These are phyloP conservation scores for Balanococcus diminutus DNA, from an alignment of 2,888 invertebrate species.

Conservation along the genomic window DNA sequence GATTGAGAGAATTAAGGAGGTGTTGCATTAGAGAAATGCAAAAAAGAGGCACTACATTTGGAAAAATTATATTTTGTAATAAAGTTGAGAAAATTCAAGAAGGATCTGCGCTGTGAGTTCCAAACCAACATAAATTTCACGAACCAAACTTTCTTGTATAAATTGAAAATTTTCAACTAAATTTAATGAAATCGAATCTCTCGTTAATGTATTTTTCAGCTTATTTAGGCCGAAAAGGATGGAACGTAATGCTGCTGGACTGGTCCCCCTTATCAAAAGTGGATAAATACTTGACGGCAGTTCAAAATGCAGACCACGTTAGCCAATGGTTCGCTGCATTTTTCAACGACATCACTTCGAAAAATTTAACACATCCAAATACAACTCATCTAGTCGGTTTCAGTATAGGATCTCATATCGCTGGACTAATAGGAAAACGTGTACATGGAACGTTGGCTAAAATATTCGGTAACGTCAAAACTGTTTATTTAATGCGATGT, in stretches of 20 bases:
- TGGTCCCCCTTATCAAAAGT: constrained; percentile 48
- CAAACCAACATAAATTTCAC: no score
- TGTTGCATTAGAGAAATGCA: no score
- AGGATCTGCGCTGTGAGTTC: no score
- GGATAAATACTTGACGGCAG: constrained; percentile 6
- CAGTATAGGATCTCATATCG: constrained; percentile 56
- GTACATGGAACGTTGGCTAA: constrained; percentile 45
- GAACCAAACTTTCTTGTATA: no score
- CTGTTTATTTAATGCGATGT: neutral
- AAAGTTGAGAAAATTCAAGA: no score
- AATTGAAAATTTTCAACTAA: no score
- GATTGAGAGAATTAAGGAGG: no score
- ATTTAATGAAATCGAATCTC: no score
- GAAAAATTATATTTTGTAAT: no score
- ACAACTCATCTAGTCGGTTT: constrained; percentile 52
- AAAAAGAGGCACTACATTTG: no score
- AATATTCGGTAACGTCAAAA: constrained; percentile 45
- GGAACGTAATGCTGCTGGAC: constrained; percentile 54
- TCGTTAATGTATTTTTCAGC: no score
- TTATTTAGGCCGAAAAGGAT: constrained; percentile 4
- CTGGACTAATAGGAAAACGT: constrained; percentile 52
- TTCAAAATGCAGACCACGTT: constrained; percentile 18
- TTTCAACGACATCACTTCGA: constrained; percentile 6
- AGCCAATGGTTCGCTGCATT: constrained; percentile 13
- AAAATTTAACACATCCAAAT: constrained; percentile 30